Evolutionary conservation across 2,113 vertebrate species (phyloP), one percentile per base, ranked within the genome.

Genomic region (Ictidomys tridecemlineatus): DNA sequence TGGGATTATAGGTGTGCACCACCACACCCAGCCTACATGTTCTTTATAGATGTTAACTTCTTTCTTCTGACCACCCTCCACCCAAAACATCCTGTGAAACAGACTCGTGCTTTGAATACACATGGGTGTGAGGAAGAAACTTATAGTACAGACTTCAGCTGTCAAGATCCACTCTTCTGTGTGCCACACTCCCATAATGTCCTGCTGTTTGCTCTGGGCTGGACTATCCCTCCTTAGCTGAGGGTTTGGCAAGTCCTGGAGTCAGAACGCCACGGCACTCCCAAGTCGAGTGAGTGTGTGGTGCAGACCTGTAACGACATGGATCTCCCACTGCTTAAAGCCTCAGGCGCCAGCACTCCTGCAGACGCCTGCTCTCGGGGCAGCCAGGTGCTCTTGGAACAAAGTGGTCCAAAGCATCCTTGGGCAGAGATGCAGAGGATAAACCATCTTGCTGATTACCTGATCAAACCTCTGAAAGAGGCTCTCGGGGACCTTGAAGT

Each of bases 281-380:
- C 24, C 39, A 7, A 67, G 28, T 67, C 26, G n/a, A 32, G 37
- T 32, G 34, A 76, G 28, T 24, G 32, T 17, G 32, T 0, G 28
- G 11, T 24, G 39, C 24, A 4, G 24, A 48, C 16, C 22, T n/a
- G 3, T 1, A 18, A 53, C n/a, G 24, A 12, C 9, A 11, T 1
- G 20, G n/a, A 26, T 48, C 28, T 76, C 56, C 45, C 12, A 32
- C 0, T 34, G n/a, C 56, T 34, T 39, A 12, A 85, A 28, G 63
- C 37, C 76, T 26, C 77, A 58, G 6, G 53, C 53, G 13, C 11
- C 56, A 70, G n/a, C 1, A 9, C 28, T 80, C 12, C 65, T 12
- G 4, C 1, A 13, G 78, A 61, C 1, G 14, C 22, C 42, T 26
- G 58, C 42, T 26, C 73, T 22, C 5, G 22, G 39, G 76, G 4